phyloP scores from a whole-genome alignment of 2,888 invertebrate species.

The Ctena decussata region DNA sequence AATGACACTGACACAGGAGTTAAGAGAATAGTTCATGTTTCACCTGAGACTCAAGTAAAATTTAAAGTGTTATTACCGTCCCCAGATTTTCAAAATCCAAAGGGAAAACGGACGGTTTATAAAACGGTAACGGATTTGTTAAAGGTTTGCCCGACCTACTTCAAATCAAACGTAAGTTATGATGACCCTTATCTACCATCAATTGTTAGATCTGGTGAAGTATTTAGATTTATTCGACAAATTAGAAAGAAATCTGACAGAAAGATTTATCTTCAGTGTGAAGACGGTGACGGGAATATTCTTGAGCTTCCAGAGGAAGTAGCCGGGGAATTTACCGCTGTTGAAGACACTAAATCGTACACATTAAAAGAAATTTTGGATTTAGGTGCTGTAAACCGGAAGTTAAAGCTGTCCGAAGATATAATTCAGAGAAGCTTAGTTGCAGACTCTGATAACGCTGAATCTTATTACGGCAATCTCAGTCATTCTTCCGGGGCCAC shows the following conservation, averaged over 20 bases:
- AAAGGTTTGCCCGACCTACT: constrained; percentile 76
- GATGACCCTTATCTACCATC: constrained; percentile 80
- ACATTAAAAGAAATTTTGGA: constrained; percentile 75
- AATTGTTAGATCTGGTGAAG: constrained; percentile 75
- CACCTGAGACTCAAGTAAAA: constrained; percentile 71
- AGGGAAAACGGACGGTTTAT: constrained; percentile 61
- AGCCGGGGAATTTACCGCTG: constrained; percentile 74
- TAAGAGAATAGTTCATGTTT: constrained; percentile 68
- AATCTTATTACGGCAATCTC: constrained; percentile 59
- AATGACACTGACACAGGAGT: constrained; percentile 69
- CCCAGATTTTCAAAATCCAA: constrained; percentile 58
- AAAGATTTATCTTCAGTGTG: constrained; percentile 71
- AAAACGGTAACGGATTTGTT: constrained; percentile 76
- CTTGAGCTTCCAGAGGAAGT: constrained; percentile 71
- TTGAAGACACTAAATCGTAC: constrained; percentile 72
- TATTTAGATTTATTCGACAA: constrained; percentile 73
- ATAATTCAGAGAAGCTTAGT: constrained; percentile 57
- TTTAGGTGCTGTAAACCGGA: constrained; percentile 73
- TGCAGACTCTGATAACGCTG: constrained; percentile 20
- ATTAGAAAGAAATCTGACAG: constrained; percentile 62
- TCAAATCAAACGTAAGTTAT: constrained; percentile 75
- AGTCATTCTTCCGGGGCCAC: constrained; percentile 48
- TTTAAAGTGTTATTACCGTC: constrained; percentile 74
- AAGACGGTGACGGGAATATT: constrained; percentile 71
- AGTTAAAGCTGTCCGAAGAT: constrained; percentile 70